phyloP scores from a whole-genome alignment of 2,888 invertebrate genomes.

The Ectobius pallidus region DNA sequence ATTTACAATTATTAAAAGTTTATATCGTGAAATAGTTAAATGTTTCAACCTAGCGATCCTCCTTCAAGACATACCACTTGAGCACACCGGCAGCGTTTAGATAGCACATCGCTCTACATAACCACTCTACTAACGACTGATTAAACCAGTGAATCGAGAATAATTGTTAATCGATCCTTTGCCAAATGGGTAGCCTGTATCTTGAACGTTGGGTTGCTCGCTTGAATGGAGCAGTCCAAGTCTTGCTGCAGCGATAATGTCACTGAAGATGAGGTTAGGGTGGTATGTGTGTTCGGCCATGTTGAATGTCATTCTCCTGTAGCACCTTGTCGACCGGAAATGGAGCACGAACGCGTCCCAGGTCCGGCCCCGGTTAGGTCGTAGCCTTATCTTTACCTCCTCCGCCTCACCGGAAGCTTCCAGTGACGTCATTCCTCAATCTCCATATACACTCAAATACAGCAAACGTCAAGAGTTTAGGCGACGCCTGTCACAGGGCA shows the following conservation, averaged over 20 bases:
- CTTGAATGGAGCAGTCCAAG: not conserved
- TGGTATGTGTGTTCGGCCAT: too few species aligned
- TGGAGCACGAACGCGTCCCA: slow-evolving; percentile 14
- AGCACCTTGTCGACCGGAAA: slow-evolving; percentile 30
- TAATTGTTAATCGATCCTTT: not conserved
- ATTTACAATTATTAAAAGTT: too few species aligned
- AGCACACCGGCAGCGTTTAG: too few species aligned
- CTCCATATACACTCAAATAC: slow-evolving; percentile 14
- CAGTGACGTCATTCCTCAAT: slow-evolving; percentile 17
- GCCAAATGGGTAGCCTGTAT: not conserved
- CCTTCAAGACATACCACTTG: too few species aligned
- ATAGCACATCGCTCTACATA: slow-evolving; percentile 1
- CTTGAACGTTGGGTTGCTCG: not conserved
- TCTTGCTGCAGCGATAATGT: slow-evolving; percentile 19
- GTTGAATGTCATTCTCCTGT: slow-evolving; percentile 7
- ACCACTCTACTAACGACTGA: not conserved
- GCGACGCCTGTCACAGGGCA: not conserved
- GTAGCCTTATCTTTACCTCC: slow-evolving; percentile 20
- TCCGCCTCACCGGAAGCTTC: slow-evolving; percentile 19
- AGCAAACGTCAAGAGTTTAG: slow-evolving; percentile 5
- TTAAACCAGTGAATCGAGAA: not conserved
- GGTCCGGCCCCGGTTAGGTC: slow-evolving; percentile 23
- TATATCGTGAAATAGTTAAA: too few species aligned
- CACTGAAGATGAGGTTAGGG: slow-evolving; percentile 22
- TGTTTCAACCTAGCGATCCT: too few species aligned